These are phyloP conservation scores for Eulemur rufifrons DNA, from an alignment of 2,113 vertebrate genomes.

Conservation along the genomic window DNA sequence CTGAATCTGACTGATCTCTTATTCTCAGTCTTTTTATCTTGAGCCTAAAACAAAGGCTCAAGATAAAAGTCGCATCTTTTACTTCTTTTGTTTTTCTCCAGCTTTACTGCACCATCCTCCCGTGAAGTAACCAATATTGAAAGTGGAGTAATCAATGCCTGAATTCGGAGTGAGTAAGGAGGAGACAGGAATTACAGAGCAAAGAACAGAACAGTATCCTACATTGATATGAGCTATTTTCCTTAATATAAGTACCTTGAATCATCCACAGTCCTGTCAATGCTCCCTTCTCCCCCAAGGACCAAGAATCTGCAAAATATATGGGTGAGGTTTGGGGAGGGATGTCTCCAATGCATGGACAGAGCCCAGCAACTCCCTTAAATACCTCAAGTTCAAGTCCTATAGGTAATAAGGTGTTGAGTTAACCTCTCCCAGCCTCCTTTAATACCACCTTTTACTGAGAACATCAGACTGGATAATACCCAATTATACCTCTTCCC, in stretches of 20 bases:
- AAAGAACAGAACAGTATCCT: background rate
- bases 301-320: background rate
- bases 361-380: background rate
- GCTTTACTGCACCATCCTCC: background rate
- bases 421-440: background rate
- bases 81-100: background rate
- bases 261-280: background rate
- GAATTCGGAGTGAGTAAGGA: background rate
- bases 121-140: background rate
- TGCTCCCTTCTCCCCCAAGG: too few relatives aligned
- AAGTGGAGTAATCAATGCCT: background rate
- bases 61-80: background rate
- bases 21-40: background rate
- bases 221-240: background rate
- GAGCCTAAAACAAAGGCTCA: background rate
- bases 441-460: background rate
- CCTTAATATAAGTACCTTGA: background rate
- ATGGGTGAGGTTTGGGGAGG: background rate
- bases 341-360: background rate
- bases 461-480: background rate
- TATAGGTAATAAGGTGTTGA: background rate
- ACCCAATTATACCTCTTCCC: background rate
- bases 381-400: background rate
- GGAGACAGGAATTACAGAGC: background rate
- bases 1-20: background rate